These are phyloP conservation scores for Astatotilapia flaviijosephi DNA, from an alignment of 2,113 vertebrate genomes.

Conservation along the genomic window DNA sequence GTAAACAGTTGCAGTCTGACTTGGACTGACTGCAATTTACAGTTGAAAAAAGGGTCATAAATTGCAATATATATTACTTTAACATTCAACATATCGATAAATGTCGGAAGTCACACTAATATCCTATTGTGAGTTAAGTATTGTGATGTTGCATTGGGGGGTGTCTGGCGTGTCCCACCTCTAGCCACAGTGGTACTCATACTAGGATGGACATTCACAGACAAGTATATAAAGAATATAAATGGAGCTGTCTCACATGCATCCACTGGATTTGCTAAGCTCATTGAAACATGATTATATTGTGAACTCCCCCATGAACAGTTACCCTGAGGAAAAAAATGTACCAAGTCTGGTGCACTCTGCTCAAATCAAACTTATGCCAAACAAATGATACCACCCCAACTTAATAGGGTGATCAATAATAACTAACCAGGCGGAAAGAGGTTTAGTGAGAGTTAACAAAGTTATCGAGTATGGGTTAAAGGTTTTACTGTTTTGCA, in stretches of 20 bases:
- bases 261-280: background rate
- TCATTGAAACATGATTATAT: background rate
- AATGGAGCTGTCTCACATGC: background rate
- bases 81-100: background rate
- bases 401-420: background rate
- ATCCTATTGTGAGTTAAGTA: background rate
- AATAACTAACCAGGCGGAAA: background rate
- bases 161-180: background rate
- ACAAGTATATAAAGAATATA: background rate
- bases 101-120: background rate
- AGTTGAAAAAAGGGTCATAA: background rate
- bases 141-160: background rate
- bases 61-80: background rate
- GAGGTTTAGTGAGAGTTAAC: background rate
- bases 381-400: background rate
- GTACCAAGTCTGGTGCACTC: background rate
- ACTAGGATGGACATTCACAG: background rate
- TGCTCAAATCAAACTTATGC: background rate
- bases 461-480: background rate
- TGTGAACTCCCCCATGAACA: background rate
- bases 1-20: background rate
- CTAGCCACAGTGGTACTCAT: fast-evolving
- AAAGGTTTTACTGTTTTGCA: background rate
- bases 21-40: background rate
- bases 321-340: background rate